A percentile compares a stretch with the other conserved stretches of the same genome.
Conservation (phyloP, 2,888 invertebrate genomes). For the Pegoplata infirma region DNA sequence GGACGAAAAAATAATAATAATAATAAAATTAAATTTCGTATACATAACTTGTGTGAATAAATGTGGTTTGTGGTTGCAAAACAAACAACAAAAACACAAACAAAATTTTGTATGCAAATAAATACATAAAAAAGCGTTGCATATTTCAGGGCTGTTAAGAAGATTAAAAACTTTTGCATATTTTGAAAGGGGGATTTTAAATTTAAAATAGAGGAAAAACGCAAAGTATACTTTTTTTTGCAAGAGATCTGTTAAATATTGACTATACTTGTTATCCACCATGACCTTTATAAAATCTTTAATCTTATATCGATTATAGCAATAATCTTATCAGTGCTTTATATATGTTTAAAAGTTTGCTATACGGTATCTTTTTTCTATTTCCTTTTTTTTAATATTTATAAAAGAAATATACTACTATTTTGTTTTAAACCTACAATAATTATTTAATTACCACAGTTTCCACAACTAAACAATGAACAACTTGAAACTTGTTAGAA, state of each 20-base stretch:
- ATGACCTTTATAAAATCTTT: too few relatives aligned
- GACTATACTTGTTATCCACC: too few relatives aligned
- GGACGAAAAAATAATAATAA: background rate
- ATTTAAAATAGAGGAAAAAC: too few relatives aligned
- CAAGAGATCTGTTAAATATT: too few relatives aligned
- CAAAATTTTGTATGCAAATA: background rate
- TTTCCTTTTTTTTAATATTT: background rate
- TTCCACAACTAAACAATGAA: background rate
- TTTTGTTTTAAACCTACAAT: background rate
- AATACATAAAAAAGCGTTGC: background rate
- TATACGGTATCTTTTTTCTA: too few relatives aligned
- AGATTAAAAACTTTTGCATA: background rate
- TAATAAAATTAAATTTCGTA: background rate
- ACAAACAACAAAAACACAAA: background rate
- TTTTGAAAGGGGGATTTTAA: background rate
- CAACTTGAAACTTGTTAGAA: constrained; percentile 6
- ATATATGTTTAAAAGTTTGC: too few relatives aligned
- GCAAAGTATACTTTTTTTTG: too few relatives aligned
- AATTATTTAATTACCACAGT: constrained; percentile 31
- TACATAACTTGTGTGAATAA: background rate
- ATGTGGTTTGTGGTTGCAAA: too few relatives aligned
- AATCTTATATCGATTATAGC: too few relatives aligned
- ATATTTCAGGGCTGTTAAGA: background rate
- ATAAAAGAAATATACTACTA: background rate
- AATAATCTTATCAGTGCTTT: too few relatives aligned